These are phyloP conservation scores for Himalopsyche japonica DNA, from an alignment of 2,888 invertebrate genomes.

Conservation along the genomic window DNA sequence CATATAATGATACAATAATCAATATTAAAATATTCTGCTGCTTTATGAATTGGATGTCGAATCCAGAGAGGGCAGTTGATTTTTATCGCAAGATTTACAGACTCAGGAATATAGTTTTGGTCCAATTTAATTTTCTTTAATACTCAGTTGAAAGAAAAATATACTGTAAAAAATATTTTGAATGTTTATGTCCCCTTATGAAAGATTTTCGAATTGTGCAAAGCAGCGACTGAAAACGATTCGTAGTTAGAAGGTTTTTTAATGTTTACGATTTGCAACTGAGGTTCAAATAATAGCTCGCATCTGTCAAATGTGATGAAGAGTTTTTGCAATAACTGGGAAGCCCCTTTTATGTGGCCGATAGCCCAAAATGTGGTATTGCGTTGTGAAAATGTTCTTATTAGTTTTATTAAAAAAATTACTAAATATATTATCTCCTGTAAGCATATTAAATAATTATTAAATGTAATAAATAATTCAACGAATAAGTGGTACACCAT, in stretches of 20 bases:
- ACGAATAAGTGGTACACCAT: slow-evolving; percentile 22
- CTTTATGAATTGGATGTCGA: neutral
- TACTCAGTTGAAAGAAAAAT: too few species aligned
- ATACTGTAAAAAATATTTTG: neutral
- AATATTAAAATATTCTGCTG: neutral
- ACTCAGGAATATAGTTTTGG: too few species aligned
- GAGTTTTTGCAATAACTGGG: neutral
- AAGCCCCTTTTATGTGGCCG: neutral
- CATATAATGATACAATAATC: neutral
- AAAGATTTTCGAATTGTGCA: slow-evolving; percentile 24
- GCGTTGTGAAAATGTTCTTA: slow-evolving; percentile 39
- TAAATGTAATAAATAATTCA: slow-evolving; percentile 35
- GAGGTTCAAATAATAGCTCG: neutral
- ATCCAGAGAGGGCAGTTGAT: too few species aligned
- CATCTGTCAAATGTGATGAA: neutral
- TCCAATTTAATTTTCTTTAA: too few species aligned
- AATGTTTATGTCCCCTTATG: slow-evolving; percentile 21
- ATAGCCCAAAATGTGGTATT: slow-evolving; percentile 21
- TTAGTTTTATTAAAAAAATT: slow-evolving; percentile 33
- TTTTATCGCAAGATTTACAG: too few species aligned
- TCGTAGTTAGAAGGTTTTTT: slow-evolving; percentile 2
- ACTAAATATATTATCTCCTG: slow-evolving; percentile 30
- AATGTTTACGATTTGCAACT: neutral
- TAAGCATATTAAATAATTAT: slow-evolving; percentile 31
- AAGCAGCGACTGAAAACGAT: slow-evolving; percentile 21